These are phyloP conservation scores for Rhabdophis nuchalis DNA, from an alignment of 2,797 vertebrate genomes.

Conservation along the genomic window DNA sequence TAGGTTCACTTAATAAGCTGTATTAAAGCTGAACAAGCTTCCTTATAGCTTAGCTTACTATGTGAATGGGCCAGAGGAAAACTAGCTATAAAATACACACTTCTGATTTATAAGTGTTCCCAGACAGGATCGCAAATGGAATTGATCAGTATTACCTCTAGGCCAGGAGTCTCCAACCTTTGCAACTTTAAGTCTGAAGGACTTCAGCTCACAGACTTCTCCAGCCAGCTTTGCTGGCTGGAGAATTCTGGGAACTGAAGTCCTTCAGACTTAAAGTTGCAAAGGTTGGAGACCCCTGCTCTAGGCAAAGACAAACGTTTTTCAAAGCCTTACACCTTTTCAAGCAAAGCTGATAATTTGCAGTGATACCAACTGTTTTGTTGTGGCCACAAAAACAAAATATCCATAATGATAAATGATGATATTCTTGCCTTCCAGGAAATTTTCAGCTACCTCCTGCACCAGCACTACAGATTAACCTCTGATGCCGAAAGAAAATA, in stretches of 20 bases:
- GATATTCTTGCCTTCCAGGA: neutral
- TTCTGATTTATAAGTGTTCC: neutral
- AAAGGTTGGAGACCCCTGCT: too few relatives aligned
- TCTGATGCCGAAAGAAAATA: neutral
- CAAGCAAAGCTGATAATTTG: neutral
- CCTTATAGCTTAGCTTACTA: neutral
- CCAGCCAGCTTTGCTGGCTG: too few relatives aligned
- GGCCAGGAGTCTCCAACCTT: too few relatives aligned
- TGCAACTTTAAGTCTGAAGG: too few relatives aligned
- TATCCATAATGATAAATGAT: neutral
- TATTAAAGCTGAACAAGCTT: neutral
- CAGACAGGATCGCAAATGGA: neutral
- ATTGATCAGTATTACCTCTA: neutral
- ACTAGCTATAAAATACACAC: neutral
- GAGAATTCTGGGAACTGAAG: too few relatives aligned
- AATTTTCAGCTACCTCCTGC: neutral
- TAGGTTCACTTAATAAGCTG: neutral
- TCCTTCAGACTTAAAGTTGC: too few relatives aligned
- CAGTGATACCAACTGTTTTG: neutral
- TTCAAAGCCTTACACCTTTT: neutral
- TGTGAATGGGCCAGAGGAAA: neutral
- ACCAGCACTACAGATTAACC: neutral
- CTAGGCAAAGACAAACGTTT: neutral
- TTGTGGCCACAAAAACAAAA: neutral
- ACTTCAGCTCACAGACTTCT: too few relatives aligned